Conservation (phyloP, 2,888 invertebrate species). For the Scaptomyza parva region DNA sequence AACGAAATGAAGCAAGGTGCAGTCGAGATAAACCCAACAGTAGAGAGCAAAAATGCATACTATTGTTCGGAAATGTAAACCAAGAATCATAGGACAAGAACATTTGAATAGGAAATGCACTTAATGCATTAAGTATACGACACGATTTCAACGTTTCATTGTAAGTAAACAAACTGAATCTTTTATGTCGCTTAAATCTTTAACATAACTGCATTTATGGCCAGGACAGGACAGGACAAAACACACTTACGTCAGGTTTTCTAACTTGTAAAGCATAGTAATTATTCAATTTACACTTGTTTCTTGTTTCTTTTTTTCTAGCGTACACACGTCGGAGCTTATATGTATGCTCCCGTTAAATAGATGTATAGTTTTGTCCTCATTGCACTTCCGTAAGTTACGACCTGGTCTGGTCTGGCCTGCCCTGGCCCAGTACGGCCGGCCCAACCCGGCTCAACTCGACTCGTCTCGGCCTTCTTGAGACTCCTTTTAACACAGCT, state of each 20-base stretch:
- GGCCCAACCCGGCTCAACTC: too few species aligned
- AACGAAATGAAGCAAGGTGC: not conserved
- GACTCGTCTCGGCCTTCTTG: too few species aligned
- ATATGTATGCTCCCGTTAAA: constrained; percentile 12
- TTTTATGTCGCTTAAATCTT: not conserved
- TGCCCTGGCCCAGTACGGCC: not conserved
- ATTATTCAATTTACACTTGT: constrained; percentile 23
- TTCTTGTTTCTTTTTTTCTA: not conserved
- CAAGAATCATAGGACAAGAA: not conserved
- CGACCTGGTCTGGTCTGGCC: constrained; percentile 5
- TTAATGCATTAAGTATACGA: not conserved
- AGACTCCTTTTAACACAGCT: constrained; percentile 29
- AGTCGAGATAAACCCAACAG: constrained; percentile 1
- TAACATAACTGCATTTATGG: constrained; percentile 2
- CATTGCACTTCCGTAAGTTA: constrained; percentile 33
- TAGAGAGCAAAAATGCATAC: constrained; percentile 7
- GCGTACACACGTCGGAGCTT: too few species aligned
- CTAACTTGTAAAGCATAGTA: not conserved
- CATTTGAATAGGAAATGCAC: not conserved
- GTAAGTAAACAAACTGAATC: not conserved
- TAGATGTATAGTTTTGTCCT: constrained; percentile 46
- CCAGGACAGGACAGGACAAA: too few species aligned
- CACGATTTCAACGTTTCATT: not conserved
- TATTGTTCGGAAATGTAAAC: not conserved
- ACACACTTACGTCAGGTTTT: constrained; percentile 3